Evolutionary conservation across 2,888 invertebrate genomes (phyloP), one percentile per base, ranked within the genome.

Genomic region (Andrena chrysosceles): DNA sequence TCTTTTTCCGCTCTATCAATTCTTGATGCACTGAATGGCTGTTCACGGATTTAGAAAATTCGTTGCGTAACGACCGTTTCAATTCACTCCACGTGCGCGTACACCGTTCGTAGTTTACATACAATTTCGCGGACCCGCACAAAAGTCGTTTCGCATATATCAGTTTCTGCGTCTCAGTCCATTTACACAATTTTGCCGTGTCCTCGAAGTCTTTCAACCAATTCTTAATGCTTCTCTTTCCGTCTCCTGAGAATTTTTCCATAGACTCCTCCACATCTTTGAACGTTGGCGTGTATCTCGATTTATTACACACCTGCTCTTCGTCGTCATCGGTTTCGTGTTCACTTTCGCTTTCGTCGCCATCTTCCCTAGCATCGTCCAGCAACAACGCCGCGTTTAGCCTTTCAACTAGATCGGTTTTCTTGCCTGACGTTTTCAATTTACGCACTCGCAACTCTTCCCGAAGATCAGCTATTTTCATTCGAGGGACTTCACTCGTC

Each of bases 381-480:
- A 70, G 29, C 59, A 60, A 20, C 3, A 70, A 8, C n/a, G 60
- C 70, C 5, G 60, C 70, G 42, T 60, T 70, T 13, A 70, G 60
- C 10, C 70, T 20, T n/a, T 70, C 48, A 10, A 60, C 20, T 8
- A 70, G 26, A 4, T 60, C 59, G 48, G 13, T 0, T 20, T 70
- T 70, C 4, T 48, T 70, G 10, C 70, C 70, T 2, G 70, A 13
- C 5, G n/a, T 70, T 13, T 20, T 70, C 7, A 70, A 10, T 13
- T 70, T 70, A 2, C 70, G 48, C 6, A 23, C 1, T 35, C 8
- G 2, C 10, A 5, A 68, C 6, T 29, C 59, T 29, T 26, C 5
- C 10, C 23, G 10, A 8, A 59, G 16, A 1, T 59, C 59, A 13
- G 2, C 4, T 26, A 59, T 29, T 26, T 29, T 59, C 59, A 29